Evolutionary conservation across 35 echinoderm and acorn worm species (phyloP).

Genomic region (Hemicentrotus pulcherrimus): DNA sequence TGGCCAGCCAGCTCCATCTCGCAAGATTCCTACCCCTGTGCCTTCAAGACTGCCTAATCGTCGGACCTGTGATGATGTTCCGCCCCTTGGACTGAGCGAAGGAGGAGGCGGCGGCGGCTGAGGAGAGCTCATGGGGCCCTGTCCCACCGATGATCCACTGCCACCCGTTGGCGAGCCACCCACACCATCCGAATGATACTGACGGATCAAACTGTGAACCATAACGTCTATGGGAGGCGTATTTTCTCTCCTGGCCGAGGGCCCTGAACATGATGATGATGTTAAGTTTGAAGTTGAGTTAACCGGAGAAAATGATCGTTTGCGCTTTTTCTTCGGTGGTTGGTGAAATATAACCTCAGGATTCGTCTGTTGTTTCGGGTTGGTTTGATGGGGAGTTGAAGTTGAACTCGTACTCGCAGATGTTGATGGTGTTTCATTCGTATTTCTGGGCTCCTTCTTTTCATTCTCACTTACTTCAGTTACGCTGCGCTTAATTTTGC

Average conservation of each 20-base stretch:
- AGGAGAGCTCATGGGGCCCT: not conserved
- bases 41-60: not conserved
- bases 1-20: constrained; percentile 41
- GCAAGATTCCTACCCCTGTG: constrained; percentile 14
- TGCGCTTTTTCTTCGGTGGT: not conserved
- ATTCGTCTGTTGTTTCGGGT: not conserved
- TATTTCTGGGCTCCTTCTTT: not conserved
- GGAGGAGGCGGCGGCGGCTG: not conserved
- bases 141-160: not conserved
- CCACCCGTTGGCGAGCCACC: not conserved
- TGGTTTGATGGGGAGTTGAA: not conserved
- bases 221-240: constrained; percentile 16
- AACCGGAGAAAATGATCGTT: not conserved
- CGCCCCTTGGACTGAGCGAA: not conserved
- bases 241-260: not conserved
- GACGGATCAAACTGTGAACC: not conserved
- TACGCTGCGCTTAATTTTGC: not conserved
- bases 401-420: not conserved
- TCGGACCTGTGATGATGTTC: not conserved
- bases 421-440: not conserved
- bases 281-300: not conserved
- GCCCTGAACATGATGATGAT: not conserved
- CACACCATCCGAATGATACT: not conserved
- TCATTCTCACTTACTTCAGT: not conserved
- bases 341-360: not conserved